A percentile compares a stretch with the other conserved stretches of the same genome.
phyloP scores from a whole-genome alignment of 2,888 invertebrate species.

The Lymantria dispar region DNA sequence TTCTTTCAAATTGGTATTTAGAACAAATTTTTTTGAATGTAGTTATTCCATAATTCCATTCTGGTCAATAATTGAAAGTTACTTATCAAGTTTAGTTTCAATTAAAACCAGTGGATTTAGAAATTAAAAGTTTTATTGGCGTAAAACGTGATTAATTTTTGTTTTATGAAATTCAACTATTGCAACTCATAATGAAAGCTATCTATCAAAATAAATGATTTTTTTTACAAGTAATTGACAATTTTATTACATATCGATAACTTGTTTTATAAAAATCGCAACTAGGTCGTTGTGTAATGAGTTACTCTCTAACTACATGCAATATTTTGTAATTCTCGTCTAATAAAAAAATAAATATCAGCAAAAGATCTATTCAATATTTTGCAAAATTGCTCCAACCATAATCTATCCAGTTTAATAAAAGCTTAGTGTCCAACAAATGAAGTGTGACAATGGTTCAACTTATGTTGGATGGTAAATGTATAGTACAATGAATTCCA shows the following conservation, averaged over 20 bases:
- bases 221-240: conserved; percentile 26
- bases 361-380: conserved; percentile 45
- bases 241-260: conserved; percentile 35
- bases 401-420: conserved; percentile 17
- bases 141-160: conserved; percentile 8
- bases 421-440: conserved; percentile 20
- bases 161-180: conserved; percentile 11
- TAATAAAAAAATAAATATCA: conserved; percentile 37
- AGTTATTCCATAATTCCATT: conserved; percentile 5
- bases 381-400: conserved; percentile 46
- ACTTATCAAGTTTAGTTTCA: conserved; percentile 7
- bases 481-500: conserved; percentile 68
- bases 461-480: conserved; percentile 47
- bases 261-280: conserved; percentile 35
- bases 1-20: conserved; percentile 13
- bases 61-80: conserved; percentile 7
- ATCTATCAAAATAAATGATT: conserved; percentile 28
- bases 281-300: conserved; percentile 36
- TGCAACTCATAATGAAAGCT: conserved; percentile 13
- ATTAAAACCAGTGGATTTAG: conserved; percentile 12
- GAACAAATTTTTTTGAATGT: conserved; percentile 10
- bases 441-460: conserved; percentile 32
- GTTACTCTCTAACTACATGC: conserved; percentile 26
- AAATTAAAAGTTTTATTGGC: conserved; percentile 11
- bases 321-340: conserved; percentile 48